Percentiles rank a stretch among this genome's conserved stretches.
phyloP scores from a whole-genome alignment of 2,113 vertebrate genomes.

The Muntiacus reevesi region DNA sequence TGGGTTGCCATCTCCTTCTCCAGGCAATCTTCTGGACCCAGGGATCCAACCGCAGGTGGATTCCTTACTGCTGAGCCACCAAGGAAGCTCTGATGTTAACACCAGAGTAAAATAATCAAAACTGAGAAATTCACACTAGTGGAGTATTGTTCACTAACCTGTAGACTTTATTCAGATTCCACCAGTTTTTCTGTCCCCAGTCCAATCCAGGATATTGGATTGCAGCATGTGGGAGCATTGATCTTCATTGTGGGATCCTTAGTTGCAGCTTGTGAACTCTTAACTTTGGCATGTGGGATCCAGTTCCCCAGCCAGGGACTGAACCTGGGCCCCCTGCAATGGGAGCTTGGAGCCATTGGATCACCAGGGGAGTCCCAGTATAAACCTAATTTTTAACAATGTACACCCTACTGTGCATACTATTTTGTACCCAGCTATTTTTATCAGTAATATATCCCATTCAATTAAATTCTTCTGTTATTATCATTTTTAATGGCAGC shows the following conservation, averaged over 20 bases:
- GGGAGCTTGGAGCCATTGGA: neutral
- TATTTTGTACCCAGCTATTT: neutral
- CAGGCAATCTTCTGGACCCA: neutral
- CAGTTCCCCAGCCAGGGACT: neutral
- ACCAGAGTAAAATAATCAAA: neutral
- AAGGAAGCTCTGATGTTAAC: neutral
- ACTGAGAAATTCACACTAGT: neutral
- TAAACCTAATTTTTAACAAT: neutral
- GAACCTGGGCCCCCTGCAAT: neutral
- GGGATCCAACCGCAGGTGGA: neutral
- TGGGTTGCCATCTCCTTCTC: neutral
- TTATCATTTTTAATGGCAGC: conserved; percentile 6
- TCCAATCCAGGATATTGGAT: neutral
- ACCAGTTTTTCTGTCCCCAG: neutral
- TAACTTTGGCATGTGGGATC: neutral
- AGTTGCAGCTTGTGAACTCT: neutral
- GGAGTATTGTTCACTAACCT: neutral
- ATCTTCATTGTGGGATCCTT: neutral
- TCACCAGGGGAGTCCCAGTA: neutral
- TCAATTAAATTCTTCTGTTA: neutral
- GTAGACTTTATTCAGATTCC: neutral
- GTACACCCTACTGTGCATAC: neutral
- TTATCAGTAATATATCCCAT: neutral
- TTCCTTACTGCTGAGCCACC: neutral
- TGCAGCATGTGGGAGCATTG: neutral